A percentile compares a stretch with the other conserved stretches of the same genome.
Conservation (phyloP, 2,888 invertebrate genomes). For the Trichogramma dendrolimi region DNA sequence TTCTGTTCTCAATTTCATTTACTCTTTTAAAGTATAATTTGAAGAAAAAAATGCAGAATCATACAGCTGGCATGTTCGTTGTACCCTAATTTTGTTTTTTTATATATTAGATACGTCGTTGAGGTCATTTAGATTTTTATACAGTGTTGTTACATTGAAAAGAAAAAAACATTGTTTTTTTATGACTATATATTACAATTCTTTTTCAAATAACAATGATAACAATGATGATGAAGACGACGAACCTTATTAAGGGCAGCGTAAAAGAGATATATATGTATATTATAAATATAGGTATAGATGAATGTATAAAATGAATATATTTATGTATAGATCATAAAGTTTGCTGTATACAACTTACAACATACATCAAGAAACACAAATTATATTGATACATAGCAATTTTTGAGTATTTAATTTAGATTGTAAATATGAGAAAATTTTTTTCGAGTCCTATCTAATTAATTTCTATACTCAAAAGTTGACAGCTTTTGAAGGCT, state of each 20-base stretch:
- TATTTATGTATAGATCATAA: constrained; percentile 18
- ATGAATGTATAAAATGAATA: not conserved
- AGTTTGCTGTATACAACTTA: constrained; percentile 27
- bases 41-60: too few relatives aligned
- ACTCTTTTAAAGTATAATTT: too few relatives aligned
- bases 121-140: constrained; percentile 50
- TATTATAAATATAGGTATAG: too few relatives aligned
- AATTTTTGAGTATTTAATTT: constrained; percentile 13
- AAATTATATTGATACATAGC: constrained; percentile 3
- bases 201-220: too few relatives aligned
- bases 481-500: constrained; percentile 4
- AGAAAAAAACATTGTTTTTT: too few relatives aligned
- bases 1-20: too few relatives aligned
- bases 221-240: not conserved
- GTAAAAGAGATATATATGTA: constrained; percentile 11
- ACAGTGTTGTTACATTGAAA: constrained; percentile 35
- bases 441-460: too few relatives aligned
- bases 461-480: constrained; percentile 9
- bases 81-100: constrained; percentile 37
- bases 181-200: too few relatives aligned
- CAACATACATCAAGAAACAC: constrained; percentile 20
- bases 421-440: not conserved
- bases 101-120: constrained; percentile 36
- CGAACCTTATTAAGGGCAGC: constrained; percentile 10
- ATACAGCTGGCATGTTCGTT: constrained; percentile 10